Conservation (phyloP, 2,797 vertebrate genomes). For the Phataginus tricuspis region DNA sequence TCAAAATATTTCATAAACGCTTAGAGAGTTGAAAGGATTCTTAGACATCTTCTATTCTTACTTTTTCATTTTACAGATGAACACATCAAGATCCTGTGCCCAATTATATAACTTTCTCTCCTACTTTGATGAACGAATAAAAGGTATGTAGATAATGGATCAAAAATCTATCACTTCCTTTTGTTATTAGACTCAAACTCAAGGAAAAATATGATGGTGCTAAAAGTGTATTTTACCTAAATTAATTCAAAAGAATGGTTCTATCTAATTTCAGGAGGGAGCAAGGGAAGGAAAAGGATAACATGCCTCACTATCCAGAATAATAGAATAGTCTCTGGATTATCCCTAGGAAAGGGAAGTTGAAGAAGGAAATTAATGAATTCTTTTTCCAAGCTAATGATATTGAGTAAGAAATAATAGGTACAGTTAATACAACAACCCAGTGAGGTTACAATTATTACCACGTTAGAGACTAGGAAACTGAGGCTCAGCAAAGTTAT, state of each 20-base stretch:
- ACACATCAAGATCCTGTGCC: not conserved
- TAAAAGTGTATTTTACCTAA: not conserved
- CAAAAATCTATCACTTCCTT: not conserved
- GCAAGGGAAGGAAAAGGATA: too few relatives aligned
- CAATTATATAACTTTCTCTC: not conserved
- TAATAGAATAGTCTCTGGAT: not conserved
- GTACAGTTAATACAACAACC: not conserved
- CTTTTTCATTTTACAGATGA: not conserved
- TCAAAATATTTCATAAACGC: not conserved
- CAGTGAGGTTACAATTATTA: not conserved
- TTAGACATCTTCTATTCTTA: not conserved
- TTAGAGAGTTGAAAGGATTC: not conserved
- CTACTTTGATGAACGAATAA: not conserved
- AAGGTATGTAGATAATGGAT: not conserved
- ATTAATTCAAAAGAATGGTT: not conserved
- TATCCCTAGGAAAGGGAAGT: not conserved
- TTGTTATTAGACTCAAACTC: not conserved
- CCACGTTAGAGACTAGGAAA: not conserved
- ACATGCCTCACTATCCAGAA: not conserved
- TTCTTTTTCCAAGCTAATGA: not conserved
- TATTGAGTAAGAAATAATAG: not conserved
- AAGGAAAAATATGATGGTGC: not conserved
- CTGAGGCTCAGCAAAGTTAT: not conserved
- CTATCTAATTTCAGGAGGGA: not conserved
- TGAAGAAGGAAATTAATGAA: not conserved